Percentiles rank a stretch among this genome's conserved stretches.
Conservation (phyloP, 2,113 vertebrate species). For the Piaya cayana region DNA sequence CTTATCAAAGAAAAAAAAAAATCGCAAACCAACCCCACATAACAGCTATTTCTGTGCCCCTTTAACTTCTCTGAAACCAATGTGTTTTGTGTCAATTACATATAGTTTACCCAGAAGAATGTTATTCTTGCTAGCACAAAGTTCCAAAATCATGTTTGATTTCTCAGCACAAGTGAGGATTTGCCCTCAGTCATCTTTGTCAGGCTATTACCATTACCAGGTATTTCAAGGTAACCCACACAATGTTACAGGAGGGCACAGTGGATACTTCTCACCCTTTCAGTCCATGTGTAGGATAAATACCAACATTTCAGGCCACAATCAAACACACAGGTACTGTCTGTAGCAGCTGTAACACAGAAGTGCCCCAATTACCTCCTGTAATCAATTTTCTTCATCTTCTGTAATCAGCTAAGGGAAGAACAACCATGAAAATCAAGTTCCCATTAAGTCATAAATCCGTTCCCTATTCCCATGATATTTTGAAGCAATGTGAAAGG, state of each 20-base stretch:
- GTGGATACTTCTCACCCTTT: background rate
- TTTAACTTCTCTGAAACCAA: background rate
- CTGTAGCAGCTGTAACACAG: background rate
- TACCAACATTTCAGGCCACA: background rate
- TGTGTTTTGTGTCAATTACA: background rate
- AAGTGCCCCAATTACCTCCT: background rate
- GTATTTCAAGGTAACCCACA: background rate
- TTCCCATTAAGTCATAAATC: constrained; percentile 2
- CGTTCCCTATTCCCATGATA: background rate
- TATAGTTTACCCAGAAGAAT: background rate
- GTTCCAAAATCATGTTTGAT: background rate
- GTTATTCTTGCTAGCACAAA: background rate
- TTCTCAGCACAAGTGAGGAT: background rate
- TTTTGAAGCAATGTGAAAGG: background rate
- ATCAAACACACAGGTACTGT: background rate
- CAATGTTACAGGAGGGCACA: background rate
- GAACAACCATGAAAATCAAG: background rate
- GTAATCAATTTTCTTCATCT: background rate
- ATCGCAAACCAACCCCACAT: background rate
- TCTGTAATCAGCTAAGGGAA: background rate
- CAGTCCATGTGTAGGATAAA: background rate
- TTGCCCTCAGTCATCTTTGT: background rate
- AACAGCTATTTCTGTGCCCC: background rate
- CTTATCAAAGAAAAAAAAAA: background rate
- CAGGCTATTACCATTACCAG: background rate